Evolutionary conservation across 2,888 invertebrate genomes (phyloP), one percentile per base, ranked within the genome.

Genomic region (Eudemis profundana): DNA sequence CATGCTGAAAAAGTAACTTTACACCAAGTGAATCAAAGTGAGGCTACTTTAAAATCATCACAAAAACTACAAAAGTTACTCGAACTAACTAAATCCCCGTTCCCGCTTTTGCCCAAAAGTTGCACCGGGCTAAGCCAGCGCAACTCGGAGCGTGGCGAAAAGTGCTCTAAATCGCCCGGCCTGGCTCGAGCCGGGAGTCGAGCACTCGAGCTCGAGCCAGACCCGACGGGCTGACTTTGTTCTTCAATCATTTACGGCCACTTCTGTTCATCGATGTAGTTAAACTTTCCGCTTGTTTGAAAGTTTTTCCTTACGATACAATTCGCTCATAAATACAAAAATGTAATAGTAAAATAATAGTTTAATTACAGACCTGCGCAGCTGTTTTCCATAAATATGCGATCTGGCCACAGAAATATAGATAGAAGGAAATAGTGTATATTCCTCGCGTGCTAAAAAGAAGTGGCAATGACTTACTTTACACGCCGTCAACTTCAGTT

Each of bases 121-220:
- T 51, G 44, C 14, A 40, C 64, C 46, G 21, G 12, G 8, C 50
- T 44, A 36, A 44, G 57, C 59, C 64, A 15, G 44, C 8, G n/a
- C 51, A 57, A 64, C 49, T 50, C 29, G 23, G 42, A 21, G 19
- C 57, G 50, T 61, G 60, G 40, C 27, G 64, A 65, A 65, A 59
- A 65, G 59, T 59, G 64, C 64, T 65, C 51, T 65, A 65, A 59
- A 65, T 65, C 51, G 64, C 46, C 27, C 38, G 51, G 27, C 33
- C 64, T 44, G 36, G 61, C 29, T 42, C 56, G 42, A 57, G 17
- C 49, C 57, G 33, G 8, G 57, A 63, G 29, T 40, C 57, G 42
- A 42, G 49, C 57, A 56, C 47, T 63, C 56, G 42, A 47, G 53
- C 21, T 15, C 54, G 14, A 10, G n/a, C 38, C 63, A 27, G 56